Evolutionary conservation across 1,140 invertebrate species (phyloP).

Genomic region (Halyomorpha halys): DNA sequence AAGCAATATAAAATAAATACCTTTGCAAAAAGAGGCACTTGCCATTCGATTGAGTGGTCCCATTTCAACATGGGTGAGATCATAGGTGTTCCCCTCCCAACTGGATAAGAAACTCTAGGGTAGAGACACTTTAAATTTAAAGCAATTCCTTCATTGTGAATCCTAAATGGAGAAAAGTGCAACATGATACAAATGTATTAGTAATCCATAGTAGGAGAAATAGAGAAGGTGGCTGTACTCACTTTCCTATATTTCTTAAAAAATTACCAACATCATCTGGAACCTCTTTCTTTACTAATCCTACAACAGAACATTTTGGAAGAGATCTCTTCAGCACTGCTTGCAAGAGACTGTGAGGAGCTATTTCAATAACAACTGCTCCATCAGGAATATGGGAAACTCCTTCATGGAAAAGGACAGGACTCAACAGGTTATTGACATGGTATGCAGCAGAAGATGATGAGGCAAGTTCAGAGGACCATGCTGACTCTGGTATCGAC

Average conservation of each 20-base stretch:
- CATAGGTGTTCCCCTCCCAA: slow-evolving; percentile 82
- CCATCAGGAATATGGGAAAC: slow-evolving; percentile 72
- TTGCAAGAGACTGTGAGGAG: slow-evolving; percentile 82
- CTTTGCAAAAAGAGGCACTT: slow-evolving; percentile 53
- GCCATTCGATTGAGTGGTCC: slow-evolving; percentile 79
- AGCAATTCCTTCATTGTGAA: slow-evolving; percentile 69
- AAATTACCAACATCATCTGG: slow-evolving; percentile 60
- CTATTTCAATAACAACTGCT: slow-evolving; percentile 84
- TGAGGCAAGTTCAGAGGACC: slow-evolving; percentile 64
- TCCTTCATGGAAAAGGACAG: slow-evolving; percentile 70
- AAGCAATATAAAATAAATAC: neutral
- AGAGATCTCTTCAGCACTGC: slow-evolving; percentile 74
- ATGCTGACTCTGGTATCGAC: slow-evolving; percentile 76
- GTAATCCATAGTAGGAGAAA: too few species aligned
- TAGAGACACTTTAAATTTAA: slow-evolving; percentile 65
- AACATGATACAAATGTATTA: too few species aligned
- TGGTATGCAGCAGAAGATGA: slow-evolving; percentile 85
- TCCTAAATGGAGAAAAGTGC: slow-evolving; percentile 37
- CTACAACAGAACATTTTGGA: slow-evolving; percentile 50
- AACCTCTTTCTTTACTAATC: slow-evolving; percentile 55
- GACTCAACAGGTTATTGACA: slow-evolving; percentile 88
- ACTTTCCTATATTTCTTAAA: slow-evolving; percentile 63
- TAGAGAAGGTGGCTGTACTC: slow-evolving; percentile 33
- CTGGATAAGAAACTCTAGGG: slow-evolving; percentile 65
- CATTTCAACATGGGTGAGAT: slow-evolving; percentile 73